Base-by-base conservation (phyloP, 1,140 invertebrate species). In the Drosophila obscura region DNA sequence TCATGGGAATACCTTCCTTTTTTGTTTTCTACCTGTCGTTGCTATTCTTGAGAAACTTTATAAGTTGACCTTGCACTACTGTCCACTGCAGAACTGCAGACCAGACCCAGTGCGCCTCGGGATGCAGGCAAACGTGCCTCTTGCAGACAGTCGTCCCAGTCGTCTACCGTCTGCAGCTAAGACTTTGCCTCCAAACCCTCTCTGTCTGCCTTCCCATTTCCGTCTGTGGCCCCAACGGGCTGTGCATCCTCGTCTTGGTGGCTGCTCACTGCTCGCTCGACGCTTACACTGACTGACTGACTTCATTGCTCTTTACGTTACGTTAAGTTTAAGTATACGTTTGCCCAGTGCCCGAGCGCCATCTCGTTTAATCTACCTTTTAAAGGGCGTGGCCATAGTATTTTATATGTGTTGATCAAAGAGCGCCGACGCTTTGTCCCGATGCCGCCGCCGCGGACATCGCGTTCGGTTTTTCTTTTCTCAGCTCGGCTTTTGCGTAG, bases 321-420 rank as follows among this genome's bases (percentile, higher is more conserved):
- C 82, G 82, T 87, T 85, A 82, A 82, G 53, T 77, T 75, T 87
- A 87, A 87, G 82, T 81, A 82, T 90, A 90, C 65, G 79, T 87
- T 90, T 76, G 67, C 51, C 79, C 68, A 90, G 78, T 73, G 72
- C 53, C 82, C 68, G 90, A 91, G 90, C 90, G 90, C 90, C 90
- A 91, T 91, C 90, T 91, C 90, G 89, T 91, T 91, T 91, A 91
- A 90, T 90, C 89, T 91, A 73, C 90, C 89, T 90, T 90, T 90
- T 90, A 87, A 72, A 77, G 90, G 90, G 90, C 90, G 90, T 87
- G 90, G 90, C 85, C 68, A 90, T 80, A 91, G 90, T 91, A 91
- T 91, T 91, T 91, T 91, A 91, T 91, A 90, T 87, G 78, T 81
- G 66, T 56, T 91, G 90, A 91, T 91, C 90, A 91, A 91, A 91